Percentiles rank a stretch among this genome's conserved stretches.
Evolutionary conservation across 2,888 invertebrate species (phyloP).

Genomic region (Drosophila ustulata): DNA sequence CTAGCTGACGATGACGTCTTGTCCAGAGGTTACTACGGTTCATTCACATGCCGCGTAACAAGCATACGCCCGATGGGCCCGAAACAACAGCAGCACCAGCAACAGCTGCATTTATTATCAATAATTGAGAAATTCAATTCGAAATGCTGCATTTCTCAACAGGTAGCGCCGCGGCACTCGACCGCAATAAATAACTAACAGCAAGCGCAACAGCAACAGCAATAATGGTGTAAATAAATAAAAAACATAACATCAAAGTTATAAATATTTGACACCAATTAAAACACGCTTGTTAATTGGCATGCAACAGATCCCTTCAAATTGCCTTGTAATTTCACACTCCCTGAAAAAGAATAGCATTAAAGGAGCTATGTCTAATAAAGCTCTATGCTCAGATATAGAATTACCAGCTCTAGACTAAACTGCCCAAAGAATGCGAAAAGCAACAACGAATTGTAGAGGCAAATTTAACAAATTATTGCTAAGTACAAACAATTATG

Average conservation of each 20-base stretch:
- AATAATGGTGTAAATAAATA: neutral
- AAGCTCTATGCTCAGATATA: neutral
- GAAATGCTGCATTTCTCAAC: constrained; percentile 30
- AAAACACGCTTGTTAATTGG: constrained; percentile 16
- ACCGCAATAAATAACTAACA: constrained; percentile 16
- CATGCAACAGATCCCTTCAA: constrained; percentile 18
- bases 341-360: neutral
- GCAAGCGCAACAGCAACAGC: constrained; percentile 1
- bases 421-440: neutral
- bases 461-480: neutral
- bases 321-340: constrained; percentile 18
- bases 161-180: constrained; percentile 15
- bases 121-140: constrained; percentile 42
- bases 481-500: neutral
- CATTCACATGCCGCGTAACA: constrained; percentile 64
- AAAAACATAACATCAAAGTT: constrained; percentile 1
- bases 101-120: constrained; percentile 29
- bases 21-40: constrained; percentile 75
- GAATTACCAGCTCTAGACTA: neutral
- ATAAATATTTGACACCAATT: constrained; percentile 42
- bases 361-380: neutral
- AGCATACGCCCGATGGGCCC: constrained; percentile 14
- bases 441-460: neutral
- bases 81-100: neutral
- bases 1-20: constrained; percentile 7